Evolutionary conservation across 2,797 vertebrate species (phyloP).

Genomic region (Choloepus didactylus): DNA sequence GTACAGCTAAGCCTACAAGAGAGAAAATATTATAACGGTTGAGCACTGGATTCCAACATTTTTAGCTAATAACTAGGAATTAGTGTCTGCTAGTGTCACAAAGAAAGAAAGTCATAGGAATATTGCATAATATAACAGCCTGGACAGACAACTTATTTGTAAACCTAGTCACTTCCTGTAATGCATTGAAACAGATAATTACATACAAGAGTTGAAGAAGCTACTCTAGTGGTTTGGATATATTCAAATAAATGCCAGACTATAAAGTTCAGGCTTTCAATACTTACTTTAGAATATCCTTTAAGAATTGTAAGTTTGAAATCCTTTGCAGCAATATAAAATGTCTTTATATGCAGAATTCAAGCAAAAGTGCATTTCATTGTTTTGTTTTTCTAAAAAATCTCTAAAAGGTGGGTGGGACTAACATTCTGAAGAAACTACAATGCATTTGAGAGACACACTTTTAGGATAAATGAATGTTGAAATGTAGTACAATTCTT

Average conservation of each 20-base stretch:
- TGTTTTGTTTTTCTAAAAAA: background rate
- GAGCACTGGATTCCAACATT: background rate
- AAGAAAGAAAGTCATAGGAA: background rate
- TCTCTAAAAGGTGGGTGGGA: fast-evolving
- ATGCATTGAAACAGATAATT: background rate
- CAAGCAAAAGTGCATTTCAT: background rate
- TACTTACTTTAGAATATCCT: background rate
- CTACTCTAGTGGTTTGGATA: background rate
- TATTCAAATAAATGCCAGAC: background rate
- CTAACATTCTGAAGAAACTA: background rate
- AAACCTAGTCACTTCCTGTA: background rate
- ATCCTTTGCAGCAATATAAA: background rate
- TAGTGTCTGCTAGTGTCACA: background rate
- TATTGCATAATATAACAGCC: background rate
- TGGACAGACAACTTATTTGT: background rate
- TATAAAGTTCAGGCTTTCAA: background rate
- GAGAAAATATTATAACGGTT: background rate
- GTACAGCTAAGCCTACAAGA: background rate
- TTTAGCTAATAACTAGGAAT: slow-evolving; percentile 30
- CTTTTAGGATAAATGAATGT: background rate
- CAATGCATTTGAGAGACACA: background rate
- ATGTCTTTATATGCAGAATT: background rate
- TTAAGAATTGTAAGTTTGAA: background rate
- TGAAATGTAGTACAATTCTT: background rate
- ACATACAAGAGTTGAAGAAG: background rate